A percentile compares a stretch with the other conserved stretches of the same genome.
These are phyloP conservation scores for Psophia crepitans DNA, from an alignment of 2,113 vertebrate genomes.

Conservation along the genomic window DNA sequence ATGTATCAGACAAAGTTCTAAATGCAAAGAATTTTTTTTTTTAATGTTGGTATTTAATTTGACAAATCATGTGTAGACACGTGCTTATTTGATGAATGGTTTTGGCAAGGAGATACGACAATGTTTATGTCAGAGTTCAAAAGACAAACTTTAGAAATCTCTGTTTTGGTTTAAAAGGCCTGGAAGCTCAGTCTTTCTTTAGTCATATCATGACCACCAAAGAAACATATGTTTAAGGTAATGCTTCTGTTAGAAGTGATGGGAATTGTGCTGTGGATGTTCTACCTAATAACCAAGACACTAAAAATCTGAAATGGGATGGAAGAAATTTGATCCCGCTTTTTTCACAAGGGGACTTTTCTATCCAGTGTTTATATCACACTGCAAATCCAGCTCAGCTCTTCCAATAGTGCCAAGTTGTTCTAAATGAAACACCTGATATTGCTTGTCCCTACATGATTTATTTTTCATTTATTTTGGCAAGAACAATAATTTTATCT, in stretches of 20 bases:
- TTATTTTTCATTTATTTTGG: not conserved
- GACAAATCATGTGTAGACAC: not conserved
- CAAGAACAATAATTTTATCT: not conserved
- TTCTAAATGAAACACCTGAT: not conserved
- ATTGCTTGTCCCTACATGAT: not conserved
- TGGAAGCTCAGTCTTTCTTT: not conserved
- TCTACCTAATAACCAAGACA: not conserved
- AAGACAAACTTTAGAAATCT: not conserved
- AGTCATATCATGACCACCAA: not conserved
- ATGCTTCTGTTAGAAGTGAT: not conserved
- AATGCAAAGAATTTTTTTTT: not conserved
- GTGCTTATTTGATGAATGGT: not conserved
- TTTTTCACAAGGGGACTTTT: not conserved
- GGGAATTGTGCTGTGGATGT: not conserved
- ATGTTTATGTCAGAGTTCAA: not conserved
- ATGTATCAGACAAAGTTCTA: not conserved
- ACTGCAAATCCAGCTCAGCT: not conserved
- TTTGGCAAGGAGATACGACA: not conserved
- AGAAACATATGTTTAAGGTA: not conserved
- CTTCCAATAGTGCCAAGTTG: not conserved
- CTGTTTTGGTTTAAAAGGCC: not conserved
- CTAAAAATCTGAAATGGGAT: not conserved
- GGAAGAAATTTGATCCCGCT: not conserved
- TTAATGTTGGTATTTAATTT: not conserved
- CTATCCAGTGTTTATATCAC: accelerated